Evolutionary conservation across 2,888 invertebrate genomes (phyloP).

Genomic region (Cryptocephalus primarius): DNA sequence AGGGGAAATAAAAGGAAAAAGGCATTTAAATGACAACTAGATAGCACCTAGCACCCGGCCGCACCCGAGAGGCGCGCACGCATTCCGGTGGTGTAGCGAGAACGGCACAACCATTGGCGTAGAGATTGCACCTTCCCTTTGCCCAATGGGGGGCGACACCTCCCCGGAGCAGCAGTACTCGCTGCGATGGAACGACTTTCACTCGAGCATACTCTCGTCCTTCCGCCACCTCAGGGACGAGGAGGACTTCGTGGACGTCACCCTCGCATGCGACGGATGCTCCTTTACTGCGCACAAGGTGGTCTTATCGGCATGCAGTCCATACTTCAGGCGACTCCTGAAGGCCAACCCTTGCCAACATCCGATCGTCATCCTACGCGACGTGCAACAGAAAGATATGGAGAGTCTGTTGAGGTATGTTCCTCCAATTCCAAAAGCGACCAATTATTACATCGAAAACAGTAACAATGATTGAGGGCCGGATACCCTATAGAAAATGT

Average conservation of each 20-base stretch:
- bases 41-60: constrained; percentile 12
- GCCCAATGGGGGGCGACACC: constrained; percentile 49
- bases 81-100: constrained; percentile 4
- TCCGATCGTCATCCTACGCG: constrained; percentile 78
- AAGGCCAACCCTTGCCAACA: constrained; percentile 87
- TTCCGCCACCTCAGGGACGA: constrained; percentile 81
- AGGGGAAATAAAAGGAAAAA: not conserved
- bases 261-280: constrained; percentile 80
- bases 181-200: constrained; percentile 91
- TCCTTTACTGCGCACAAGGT: constrained; percentile 85
- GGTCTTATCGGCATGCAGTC: constrained; percentile 87
- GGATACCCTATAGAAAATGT: not conserved
- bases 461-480: not conserved
- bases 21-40: constrained; percentile 12
- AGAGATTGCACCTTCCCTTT: constrained; percentile 37
- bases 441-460: not conserved
- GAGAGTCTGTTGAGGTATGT: constrained; percentile 68
- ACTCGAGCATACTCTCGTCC: constrained; percentile 80
- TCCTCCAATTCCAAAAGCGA: too few relatives aligned
- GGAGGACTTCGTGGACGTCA: constrained; percentile 89
- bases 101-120: constrained; percentile 37
- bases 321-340: constrained; percentile 77
- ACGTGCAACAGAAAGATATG: constrained; percentile 77
- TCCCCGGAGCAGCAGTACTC: constrained; percentile 77
- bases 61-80: constrained; percentile 1